Conservation (phyloP, 2,888 invertebrate species). For the Melinaea marsaeus region DNA sequence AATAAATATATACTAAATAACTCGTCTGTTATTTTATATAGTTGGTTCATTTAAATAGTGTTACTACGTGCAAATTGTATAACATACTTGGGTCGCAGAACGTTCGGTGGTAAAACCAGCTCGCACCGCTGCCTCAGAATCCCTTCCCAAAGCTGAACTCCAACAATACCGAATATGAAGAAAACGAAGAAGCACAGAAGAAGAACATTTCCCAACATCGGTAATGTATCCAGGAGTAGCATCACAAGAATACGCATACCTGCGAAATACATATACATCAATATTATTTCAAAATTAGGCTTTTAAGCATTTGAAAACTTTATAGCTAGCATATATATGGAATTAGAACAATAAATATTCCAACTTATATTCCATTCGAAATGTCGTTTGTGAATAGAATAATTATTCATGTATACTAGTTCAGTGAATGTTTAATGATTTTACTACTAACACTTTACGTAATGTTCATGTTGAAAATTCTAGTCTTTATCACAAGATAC, state of each 20-base stretch:
- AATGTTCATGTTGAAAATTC: neutral
- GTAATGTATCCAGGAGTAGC: constrained; percentile 97
- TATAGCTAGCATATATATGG: neutral
- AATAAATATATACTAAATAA: neutral
- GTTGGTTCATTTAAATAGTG: neutral
- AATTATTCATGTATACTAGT: neutral
- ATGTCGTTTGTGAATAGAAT: neutral
- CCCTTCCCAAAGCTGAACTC: constrained; percentile 99
- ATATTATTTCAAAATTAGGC: neutral
- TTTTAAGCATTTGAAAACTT: no score
- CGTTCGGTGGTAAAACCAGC: constrained; percentile 83
- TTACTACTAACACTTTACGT: neutral
- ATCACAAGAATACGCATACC: constrained; percentile 99
- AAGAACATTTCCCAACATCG: constrained; percentile 99
- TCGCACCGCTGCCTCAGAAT: constrained; percentile 96
- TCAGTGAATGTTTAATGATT: constrained; percentile 1
- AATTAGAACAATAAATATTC: constrained; percentile 5
- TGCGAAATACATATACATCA: constrained; percentile 56
- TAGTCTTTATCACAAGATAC: no score
- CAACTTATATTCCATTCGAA: neutral
- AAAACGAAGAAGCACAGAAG: constrained; percentile 99
- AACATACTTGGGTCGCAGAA: constrained; percentile 87
- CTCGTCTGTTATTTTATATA: neutral
- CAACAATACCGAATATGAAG: constrained; percentile 99
- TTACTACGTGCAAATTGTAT: neutral